Conservation (phyloP, 1,140 invertebrate species). For the Trichoplusia ni region DNA sequence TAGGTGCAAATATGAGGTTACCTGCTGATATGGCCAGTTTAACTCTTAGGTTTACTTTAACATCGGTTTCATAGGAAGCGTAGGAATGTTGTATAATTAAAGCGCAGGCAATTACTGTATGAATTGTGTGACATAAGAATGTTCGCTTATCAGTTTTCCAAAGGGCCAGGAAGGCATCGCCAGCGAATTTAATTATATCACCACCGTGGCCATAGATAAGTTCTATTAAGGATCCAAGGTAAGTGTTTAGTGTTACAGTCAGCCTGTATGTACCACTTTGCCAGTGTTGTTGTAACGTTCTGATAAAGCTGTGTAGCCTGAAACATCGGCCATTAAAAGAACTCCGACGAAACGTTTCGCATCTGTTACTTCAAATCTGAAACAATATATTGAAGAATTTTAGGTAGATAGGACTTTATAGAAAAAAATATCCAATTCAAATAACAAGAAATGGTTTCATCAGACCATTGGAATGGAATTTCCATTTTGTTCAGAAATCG, state of each 20-base stretch:
- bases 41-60: constrained; percentile 84
- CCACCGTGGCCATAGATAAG: constrained; percentile 85
- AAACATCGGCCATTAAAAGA: constrained; percentile 84
- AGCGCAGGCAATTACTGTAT: constrained; percentile 84
- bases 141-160: constrained; percentile 83
- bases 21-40: constrained; percentile 74
- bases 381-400: too few relatives aligned
- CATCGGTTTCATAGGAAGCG: constrained; percentile 84
- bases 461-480: too few relatives aligned
- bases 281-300: constrained; percentile 85
- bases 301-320: constrained; percentile 85
- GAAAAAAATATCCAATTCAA: too few relatives aligned
- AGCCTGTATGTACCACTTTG: constrained; percentile 84
- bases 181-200: constrained; percentile 87
- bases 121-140: constrained; percentile 82
- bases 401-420: too few relatives aligned
- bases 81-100: constrained; percentile 84
- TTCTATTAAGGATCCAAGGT: constrained; percentile 86
- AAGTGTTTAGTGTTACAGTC: constrained; percentile 85
- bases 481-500: too few relatives aligned
- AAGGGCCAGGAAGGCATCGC: constrained; percentile 85
- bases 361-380: constrained; percentile 55
- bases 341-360: constrained; percentile 82
- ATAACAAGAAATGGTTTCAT: too few relatives aligned
- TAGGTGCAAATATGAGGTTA: constrained; percentile 69